These are phyloP conservation scores for Bembecia ichneumoniformis DNA, from an alignment of 2,888 invertebrate genomes.

Conservation along the genomic window DNA sequence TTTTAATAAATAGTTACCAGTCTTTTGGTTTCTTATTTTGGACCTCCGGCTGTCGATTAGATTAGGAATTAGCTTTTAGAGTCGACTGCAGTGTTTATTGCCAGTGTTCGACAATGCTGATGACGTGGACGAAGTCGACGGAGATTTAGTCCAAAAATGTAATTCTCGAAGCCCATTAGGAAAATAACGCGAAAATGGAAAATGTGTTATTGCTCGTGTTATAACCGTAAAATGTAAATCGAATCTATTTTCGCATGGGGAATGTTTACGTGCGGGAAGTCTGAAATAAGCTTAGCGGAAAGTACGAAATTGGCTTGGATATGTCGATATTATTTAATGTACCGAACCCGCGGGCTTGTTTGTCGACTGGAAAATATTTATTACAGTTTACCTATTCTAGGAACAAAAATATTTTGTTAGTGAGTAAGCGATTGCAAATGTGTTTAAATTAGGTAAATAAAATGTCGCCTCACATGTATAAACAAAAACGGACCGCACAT, in stretches of 20 bases:
- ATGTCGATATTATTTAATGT: slow-evolving; percentile 66
- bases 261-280: slow-evolving; percentile 53
- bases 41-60: too few relatives aligned
- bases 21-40: too few relatives aligned
- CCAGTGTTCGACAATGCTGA: too few relatives aligned
- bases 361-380: slow-evolving; percentile 60
- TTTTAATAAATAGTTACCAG: too few relatives aligned
- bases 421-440: not conserved
- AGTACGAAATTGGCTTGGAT: slow-evolving; percentile 61
- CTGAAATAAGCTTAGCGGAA: slow-evolving; percentile 59
- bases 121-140: too few relatives aligned
- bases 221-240: slow-evolving; percentile 55
- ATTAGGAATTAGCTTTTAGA: too few relatives aligned
- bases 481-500: too few relatives aligned
- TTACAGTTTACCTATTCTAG: slow-evolving; percentile 33
- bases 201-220: slow-evolving; percentile 42
- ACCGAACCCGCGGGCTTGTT: slow-evolving; percentile 49
- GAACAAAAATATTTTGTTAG: not conserved
- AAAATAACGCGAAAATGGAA: slow-evolving; percentile 20
- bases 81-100: too few relatives aligned
- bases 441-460: not conserved
- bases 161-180: slow-evolving; percentile 11
- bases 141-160: not conserved
- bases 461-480: too few relatives aligned
- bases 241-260: slow-evolving; percentile 51